Percentiles rank a stretch among this genome's conserved stretches.
phyloP scores from a whole-genome alignment of 2,113 vertebrate species.

The Amblyornis subalaris region DNA sequence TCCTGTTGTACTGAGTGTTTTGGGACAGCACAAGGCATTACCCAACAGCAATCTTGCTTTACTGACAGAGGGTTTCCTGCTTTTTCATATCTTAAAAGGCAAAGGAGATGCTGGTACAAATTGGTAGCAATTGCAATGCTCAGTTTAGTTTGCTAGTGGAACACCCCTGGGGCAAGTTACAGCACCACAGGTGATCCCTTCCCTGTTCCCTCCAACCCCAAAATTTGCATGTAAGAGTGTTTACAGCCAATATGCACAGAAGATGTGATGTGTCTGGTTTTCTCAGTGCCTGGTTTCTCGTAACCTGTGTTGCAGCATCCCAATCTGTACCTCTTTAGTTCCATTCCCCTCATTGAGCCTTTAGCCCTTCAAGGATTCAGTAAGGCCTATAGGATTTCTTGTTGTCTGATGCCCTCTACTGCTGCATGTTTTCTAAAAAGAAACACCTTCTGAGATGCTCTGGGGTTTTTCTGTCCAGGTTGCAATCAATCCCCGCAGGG shows the following conservation, averaged over 20 bases:
- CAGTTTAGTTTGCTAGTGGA: not conserved
- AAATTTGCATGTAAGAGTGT: not conserved
- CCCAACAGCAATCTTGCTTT: not conserved
- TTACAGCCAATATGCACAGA: not conserved
- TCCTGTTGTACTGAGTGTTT: not conserved
- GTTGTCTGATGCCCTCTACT: slow-evolving; percentile 8
- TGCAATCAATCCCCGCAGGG: not conserved
- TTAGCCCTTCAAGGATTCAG: not conserved
- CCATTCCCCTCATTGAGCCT: not conserved
- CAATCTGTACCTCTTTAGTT: not conserved
- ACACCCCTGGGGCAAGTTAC: not conserved
- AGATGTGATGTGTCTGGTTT: not conserved
- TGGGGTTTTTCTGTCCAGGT: not conserved
- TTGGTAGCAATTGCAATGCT: not conserved
- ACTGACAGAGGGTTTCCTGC: not conserved
- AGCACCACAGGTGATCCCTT: rapidly evolving
- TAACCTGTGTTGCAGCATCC: not conserved
- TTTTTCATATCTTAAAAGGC: not conserved
- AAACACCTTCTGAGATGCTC: not conserved
- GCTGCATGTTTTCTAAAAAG: not conserved
- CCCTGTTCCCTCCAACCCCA: not conserved
- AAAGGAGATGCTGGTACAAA: not conserved
- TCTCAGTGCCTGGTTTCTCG: not conserved
- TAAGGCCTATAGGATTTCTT: not conserved
- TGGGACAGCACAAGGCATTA: not conserved